Evolutionary conservation across 2,888 invertebrate genomes (phyloP).

Genomic region (Drosophila diplacantha): DNA sequence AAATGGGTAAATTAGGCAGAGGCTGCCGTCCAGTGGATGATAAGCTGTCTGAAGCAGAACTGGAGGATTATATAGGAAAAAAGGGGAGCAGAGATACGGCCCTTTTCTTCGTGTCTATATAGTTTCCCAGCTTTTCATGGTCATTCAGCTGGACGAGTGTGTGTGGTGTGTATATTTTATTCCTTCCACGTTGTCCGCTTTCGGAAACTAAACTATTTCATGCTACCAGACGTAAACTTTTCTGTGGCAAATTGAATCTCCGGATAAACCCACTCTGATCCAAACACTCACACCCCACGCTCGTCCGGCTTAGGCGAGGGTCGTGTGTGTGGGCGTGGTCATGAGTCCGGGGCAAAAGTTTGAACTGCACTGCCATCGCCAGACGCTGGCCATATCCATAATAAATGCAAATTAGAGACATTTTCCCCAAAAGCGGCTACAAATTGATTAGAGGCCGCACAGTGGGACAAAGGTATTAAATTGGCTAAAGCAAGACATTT

Average conservation of each 20-base stretch:
- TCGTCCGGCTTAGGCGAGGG: conserved; percentile 1
- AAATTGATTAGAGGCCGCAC: conserved; percentile 73
- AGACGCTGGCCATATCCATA: conserved; percentile 66
- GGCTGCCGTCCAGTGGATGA: conserved; percentile 41
- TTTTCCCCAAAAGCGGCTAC: conserved; percentile 62
- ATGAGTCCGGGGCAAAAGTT: conserved; percentile 56
- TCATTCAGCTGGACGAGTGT: conserved; percentile 38
- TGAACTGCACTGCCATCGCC: conserved; percentile 69
- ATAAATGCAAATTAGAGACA: conserved; percentile 74
- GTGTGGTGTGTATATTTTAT: conserved; percentile 1
- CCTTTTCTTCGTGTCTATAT: too few relatives aligned
- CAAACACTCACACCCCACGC: neutral
- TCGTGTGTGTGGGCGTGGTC: conserved; percentile 61
- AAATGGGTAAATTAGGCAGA: conserved; percentile 53
- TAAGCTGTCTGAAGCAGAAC: conserved; percentile 51
- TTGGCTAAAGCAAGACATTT: neutral
- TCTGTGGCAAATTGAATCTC: conserved; percentile 39
- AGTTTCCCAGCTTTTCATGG: conserved; percentile 50
- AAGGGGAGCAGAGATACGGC: neutral
- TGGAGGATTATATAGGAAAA: neutral
- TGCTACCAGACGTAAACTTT: conserved; percentile 32
- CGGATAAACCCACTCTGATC: neutral
- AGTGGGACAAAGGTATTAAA: conserved; percentile 31
- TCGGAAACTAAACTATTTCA: conserved; percentile 34
- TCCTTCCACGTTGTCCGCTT: conserved; percentile 4